Conservation (phyloP, 2,797 vertebrate species). For the Oreochromis mossambicus region DNA sequence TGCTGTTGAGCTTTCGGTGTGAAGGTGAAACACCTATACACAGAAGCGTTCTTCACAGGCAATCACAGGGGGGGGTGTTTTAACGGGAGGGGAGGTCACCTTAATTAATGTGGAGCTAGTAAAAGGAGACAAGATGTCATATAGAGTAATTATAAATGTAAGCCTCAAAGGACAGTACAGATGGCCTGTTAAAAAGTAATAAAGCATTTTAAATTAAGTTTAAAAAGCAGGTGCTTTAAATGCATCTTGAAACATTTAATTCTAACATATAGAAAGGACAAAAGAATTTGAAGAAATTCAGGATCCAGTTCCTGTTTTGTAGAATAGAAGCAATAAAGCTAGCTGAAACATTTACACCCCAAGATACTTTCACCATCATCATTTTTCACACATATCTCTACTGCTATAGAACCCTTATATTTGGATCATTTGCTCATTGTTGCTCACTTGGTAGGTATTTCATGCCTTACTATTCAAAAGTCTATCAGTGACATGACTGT, state of each 20-base stretch:
- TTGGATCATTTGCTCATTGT: background rate
- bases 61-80: background rate
- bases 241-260: background rate
- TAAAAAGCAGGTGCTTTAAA: background rate
- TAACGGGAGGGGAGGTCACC: background rate
- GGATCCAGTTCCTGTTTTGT: background rate
- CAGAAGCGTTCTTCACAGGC: background rate
- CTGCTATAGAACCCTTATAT: background rate
- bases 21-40: slow-evolving; percentile 53
- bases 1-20: slow-evolving; percentile 24
- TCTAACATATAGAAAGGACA: background rate
- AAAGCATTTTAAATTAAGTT: background rate
- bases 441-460: background rate
- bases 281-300: background rate
- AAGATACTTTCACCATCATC: background rate
- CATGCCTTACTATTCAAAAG: background rate
- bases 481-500: background rate
- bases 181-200: background rate
- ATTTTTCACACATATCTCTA: background rate
- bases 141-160: background rate
- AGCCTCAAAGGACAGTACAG: background rate
- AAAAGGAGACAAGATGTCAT: background rate
- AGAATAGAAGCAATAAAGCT: background rate
- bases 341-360: background rate
- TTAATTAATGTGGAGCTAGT: background rate